A percentile compares a stretch with the other conserved stretches of the same genome.
Evolutionary conservation across 2,888 invertebrate species (phyloP).

Genomic region (Phaedon cochleariae): DNA sequence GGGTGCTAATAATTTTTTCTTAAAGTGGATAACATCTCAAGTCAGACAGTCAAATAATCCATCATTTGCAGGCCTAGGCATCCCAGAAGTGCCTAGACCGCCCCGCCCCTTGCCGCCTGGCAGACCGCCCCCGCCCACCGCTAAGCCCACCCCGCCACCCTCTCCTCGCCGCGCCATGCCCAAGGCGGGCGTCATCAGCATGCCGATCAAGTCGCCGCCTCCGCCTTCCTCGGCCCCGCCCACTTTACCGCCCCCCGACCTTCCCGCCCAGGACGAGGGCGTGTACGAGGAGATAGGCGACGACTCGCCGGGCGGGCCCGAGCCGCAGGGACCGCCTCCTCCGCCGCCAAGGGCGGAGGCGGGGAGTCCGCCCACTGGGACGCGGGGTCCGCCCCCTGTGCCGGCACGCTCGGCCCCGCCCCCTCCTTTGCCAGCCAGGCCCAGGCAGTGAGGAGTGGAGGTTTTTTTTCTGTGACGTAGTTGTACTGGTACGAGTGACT

Average conservation of each 20-base stretch:
- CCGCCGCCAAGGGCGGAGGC: conserved; percentile 64
- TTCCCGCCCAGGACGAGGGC: conserved; percentile 56
- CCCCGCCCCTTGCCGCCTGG: conserved; percentile 61
- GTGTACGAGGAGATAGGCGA: conserved; percentile 70
- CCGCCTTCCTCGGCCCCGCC: conserved; percentile 39
- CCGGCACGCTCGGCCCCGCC: conserved; percentile 67
- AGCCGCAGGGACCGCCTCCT: conserved; percentile 69
- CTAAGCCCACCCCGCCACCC: conserved; percentile 63
- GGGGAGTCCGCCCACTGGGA: conserved; percentile 67
- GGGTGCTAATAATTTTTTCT: too few species aligned
- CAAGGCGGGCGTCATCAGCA: conserved; percentile 66
- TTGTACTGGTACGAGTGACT: too few species aligned
- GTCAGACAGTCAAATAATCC: too few species aligned
- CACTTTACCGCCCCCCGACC: conserved; percentile 47
- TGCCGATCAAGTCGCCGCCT: conserved; percentile 51
- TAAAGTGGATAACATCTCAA: too few species aligned
- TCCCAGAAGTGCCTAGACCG: conserved; percentile 62
- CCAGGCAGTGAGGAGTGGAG: conserved; percentile 53
- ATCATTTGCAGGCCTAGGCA: conserved; percentile 56
- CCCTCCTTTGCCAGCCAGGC: conserved; percentile 74
- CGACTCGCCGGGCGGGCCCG: conserved; percentile 60
- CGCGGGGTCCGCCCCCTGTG: conserved; percentile 64
- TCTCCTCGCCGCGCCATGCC: conserved; percentile 59
- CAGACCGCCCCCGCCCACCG: conserved; percentile 64
- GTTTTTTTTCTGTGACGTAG: too few species aligned